Conservation (phyloP, 2,797 vertebrate genomes). For the Crax fasciolata region DNA sequence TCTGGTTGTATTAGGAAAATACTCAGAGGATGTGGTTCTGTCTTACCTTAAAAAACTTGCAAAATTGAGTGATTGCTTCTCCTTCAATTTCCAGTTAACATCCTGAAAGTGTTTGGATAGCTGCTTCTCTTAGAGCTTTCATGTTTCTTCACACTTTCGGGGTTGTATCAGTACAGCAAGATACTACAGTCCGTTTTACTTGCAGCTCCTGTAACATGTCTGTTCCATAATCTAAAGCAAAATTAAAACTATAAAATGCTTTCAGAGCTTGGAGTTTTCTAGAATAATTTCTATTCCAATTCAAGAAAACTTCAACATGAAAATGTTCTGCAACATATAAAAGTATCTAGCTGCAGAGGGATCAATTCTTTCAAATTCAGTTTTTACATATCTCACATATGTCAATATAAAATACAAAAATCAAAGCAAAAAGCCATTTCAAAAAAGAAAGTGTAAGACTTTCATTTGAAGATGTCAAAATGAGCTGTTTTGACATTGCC, state of each 20-base stretch:
- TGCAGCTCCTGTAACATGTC: not conserved
- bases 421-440: not conserved
- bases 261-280: not conserved
- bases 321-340: not conserved
- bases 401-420: not conserved
- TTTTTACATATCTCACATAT: not conserved
- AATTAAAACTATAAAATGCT: not conserved
- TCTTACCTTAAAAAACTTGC: not conserved
- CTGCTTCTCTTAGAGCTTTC: not conserved
- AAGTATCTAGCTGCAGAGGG: not conserved
- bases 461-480: conserved; percentile 31
- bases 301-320: not conserved
- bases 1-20: not conserved
- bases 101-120: not conserved
- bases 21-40: not conserved
- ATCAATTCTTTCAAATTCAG: conserved; percentile 7
- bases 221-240: not conserved
- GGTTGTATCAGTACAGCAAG: not conserved
- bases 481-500: conserved; percentile 6
- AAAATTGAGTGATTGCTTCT: not conserved
- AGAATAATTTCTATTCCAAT: not conserved
- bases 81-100: not conserved
- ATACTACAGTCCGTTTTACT: not conserved
- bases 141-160: not conserved
- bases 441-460: not conserved